Conservation (phyloP, 35 echinoderm and acorn worm genomes). For the Heliocidaris erythrogramma region DNA sequence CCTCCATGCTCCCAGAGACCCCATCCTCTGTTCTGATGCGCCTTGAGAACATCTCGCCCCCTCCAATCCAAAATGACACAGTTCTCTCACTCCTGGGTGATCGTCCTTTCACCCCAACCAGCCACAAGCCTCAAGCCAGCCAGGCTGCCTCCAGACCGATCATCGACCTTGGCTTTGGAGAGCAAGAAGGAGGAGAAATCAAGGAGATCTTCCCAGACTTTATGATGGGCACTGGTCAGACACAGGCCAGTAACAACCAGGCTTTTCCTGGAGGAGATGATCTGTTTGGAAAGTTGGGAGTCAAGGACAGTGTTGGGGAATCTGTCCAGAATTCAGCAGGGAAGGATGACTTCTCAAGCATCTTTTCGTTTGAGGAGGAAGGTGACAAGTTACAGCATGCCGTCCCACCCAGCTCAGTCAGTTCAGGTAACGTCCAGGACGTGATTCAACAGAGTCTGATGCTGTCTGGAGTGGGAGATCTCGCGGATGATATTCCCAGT, state of each 20-base stretch:
- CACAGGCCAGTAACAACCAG: not conserved
- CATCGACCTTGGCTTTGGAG: conserved; percentile 40
- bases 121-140: not conserved
- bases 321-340: not conserved
- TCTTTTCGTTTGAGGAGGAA: conserved; percentile 42
- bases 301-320: not conserved
- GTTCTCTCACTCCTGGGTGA: conserved; percentile 33
- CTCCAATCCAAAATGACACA: conserved; percentile 39
- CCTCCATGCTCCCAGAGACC: not conserved
- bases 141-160: not conserved
- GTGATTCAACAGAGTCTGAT: conserved; percentile 44
- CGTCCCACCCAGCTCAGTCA: conserved; percentile 22
- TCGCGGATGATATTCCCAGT: conserved; percentile 2
- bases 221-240: not conserved
- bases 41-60: conserved; percentile 41
- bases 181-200: conserved; percentile 44
- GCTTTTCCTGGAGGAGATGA: conserved; percentile 6
- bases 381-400: conserved; percentile 8
- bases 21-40: conserved; percentile 43
- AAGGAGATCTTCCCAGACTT: conserved; percentile 43
- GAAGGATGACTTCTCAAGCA: conserved; percentile 13
- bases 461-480: conserved; percentile 25
- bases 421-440: conserved; percentile 31
- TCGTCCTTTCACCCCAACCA: conserved; percentile 41
- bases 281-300: not conserved